Evolutionary conservation across 2,113 vertebrate genomes (phyloP).

Genomic region (Heterotis niloticus): DNA sequence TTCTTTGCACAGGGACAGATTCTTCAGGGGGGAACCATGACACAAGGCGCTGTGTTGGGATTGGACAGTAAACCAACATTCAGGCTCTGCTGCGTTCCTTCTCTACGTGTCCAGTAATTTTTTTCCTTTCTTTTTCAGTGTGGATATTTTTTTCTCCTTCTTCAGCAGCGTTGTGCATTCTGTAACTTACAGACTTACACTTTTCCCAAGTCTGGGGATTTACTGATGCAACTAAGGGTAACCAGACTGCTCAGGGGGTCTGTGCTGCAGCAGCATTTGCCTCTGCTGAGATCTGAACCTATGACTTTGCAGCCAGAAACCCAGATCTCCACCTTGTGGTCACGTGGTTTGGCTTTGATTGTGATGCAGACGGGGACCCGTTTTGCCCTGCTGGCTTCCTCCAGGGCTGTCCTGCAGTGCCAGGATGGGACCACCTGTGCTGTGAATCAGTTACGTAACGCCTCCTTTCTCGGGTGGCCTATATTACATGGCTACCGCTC

Average conservation of each 20-base stretch:
- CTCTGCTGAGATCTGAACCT: background rate
- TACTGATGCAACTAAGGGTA: background rate
- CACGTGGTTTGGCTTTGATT: background rate
- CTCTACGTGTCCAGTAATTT: too few relatives aligned
- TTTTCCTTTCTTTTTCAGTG: too few relatives aligned
- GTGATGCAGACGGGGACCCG: background rate
- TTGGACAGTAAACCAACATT: too few relatives aligned
- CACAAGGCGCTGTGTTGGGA: too few relatives aligned
- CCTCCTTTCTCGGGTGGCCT: background rate
- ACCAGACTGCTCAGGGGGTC: background rate
- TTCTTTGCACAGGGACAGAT: too few relatives aligned
- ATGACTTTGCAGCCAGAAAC: background rate
- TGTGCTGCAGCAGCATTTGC: background rate
- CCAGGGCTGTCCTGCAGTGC: conserved; percentile 12
- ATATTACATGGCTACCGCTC: background rate
- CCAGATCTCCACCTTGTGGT: background rate
- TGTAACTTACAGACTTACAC: background rate
- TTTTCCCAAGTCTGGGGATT: background rate
- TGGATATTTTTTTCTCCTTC: background rate
- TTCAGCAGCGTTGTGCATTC: background rate
- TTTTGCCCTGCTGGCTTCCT: background rate
- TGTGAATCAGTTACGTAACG: conserved; percentile 13
- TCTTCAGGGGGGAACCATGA: too few relatives aligned
- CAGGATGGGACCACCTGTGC: conserved; percentile 12
- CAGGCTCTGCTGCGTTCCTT: too few relatives aligned